Base-by-base conservation (phyloP, 2,113 vertebrate genomes). In the Gavialis gangeticus region DNA sequence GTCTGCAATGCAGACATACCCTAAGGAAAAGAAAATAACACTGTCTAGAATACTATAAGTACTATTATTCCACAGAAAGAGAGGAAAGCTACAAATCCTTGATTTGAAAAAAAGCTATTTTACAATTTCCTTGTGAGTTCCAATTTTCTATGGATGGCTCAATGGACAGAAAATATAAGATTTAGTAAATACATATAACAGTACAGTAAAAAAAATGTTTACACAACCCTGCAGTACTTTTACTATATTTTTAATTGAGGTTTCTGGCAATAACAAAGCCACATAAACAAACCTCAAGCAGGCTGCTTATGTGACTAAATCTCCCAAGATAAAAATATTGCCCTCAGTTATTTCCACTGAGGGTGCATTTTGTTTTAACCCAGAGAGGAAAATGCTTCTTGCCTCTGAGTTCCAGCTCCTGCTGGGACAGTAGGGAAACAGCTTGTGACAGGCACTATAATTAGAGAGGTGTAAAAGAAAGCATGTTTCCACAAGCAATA, bases 181-280 rank as follows among this genome's bases (percentile, higher is more conserved):
- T 56, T 82, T n/a, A 90, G 55, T 94, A 85, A 85, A 90, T 60
- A 18, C 0, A 0, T 81, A 60, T 84, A 82, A 56, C 46, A 79
- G 82, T 12, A 55, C 60, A 83, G 63, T 93, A 88, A n/a, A 86
- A 17, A 90, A 58, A 63, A 90, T 19, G 3, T 84, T 83, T 82
- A 69, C 0, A 2, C 67, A 95, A 56, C 37, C 37, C 77, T 84
- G 28, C 64, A 87, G 58, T 85, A 80, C 59, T 54, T 71, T 86
- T 90, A 57, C 28, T 89, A 34, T 95, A 75, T 77, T 96, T 95
- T 95, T 92, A 92, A 92, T 95, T 92, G 91, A 76, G 71, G 17
- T 95, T 96, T 85, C 76, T 96, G 84, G 79, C 87, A 96, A 91
- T 56, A 96, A 79, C 30, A 94, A 94, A 92, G 63, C 59, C 85